Base-by-base conservation (phyloP, 2,888 invertebrate species). In the Nineta flava region DNA sequence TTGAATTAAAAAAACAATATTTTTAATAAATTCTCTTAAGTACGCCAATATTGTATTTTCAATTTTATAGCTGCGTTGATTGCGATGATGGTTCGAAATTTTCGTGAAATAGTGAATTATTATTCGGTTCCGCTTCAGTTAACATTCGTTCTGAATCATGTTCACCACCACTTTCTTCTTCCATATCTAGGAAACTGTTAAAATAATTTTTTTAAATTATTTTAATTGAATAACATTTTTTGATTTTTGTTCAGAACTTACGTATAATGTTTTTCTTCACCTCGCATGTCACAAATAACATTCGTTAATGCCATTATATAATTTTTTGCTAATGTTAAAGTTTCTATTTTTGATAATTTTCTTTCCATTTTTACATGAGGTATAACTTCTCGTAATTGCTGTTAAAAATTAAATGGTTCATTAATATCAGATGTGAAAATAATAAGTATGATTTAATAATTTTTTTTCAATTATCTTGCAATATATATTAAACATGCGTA, bases 251-350 rank as follows among this genome's bases (percentile, higher is more conserved):
- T n/a, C n/a, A 47, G 35, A 45, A 69, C 71, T 73, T 65, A 74
- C 72, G 76, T 75, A 67, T 79, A 81, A 57, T 79, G 77, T 60
- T 75, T 75, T 55, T 76, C 76, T 62, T 83, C 82, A 32, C 81
- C 81, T 54, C 82, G 68, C 77, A 83, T 82, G 62, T 81, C 83
- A 65, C 83, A 84, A 60, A 85, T 82, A 60, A 83, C 82, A 65
- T 83, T 84, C 57, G 84, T 84, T 60, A 85, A 69, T 35, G 84
- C 84, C 78, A 83, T 83, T 64, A 85, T 85, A 68, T 85, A 85
- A 72, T 85, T 84, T 70, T 84, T 83, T 56, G 85, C 85, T 67
- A 85, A 69, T 47, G 84, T 84, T 55, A 85, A 71, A 21, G 85
- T 85, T 67, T 85, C 85, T 61, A 85, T 85, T 73, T 85, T 85